A percentile compares a stretch with the other conserved stretches of the same genome.
phyloP scores from a whole-genome alignment of 2,797 vertebrate genomes.

The Labroides dimidiatus region DNA sequence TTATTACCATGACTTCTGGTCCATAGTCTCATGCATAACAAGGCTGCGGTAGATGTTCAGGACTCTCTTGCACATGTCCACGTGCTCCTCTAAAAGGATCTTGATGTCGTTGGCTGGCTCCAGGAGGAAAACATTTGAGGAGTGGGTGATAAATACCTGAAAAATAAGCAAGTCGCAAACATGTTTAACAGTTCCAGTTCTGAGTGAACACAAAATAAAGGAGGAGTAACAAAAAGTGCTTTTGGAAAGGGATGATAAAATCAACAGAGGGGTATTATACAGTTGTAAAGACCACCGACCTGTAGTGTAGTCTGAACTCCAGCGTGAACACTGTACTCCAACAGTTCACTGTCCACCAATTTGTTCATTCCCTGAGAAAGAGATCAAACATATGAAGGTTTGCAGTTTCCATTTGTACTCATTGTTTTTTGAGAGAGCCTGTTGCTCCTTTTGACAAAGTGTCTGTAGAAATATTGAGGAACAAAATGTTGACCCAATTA shows the following conservation, averaged over 20 bases:
- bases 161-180: constrained; percentile 20
- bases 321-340: constrained; percentile 91
- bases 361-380: constrained; percentile 83
- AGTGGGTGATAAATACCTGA: constrained; percentile 97
- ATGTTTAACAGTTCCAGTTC: too few species aligned
- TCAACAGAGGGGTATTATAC: too few species aligned
- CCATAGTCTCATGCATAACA: constrained; percentile 98
- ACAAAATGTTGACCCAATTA: too few species aligned
- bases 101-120: constrained; percentile 98
- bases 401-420: too few species aligned
- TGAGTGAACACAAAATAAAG: too few species aligned
- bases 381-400: constrained; percentile 25
- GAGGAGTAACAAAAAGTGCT: not conserved
- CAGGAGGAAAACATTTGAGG: constrained; percentile 95
- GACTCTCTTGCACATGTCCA: constrained; percentile 99
- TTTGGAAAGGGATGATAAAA: too few species aligned
- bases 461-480: too few species aligned
- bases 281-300: constrained; percentile 73
- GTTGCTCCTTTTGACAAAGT: too few species aligned
- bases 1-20: constrained; percentile 97
- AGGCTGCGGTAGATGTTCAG: constrained; percentile 99
- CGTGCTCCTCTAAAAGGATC: constrained; percentile 94
- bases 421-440: not conserved
- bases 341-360: constrained; percentile 82
- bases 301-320: constrained; percentile 95